Percentiles rank a stretch among this genome's conserved stretches.
Conservation (phyloP, 2,888 invertebrate genomes). For the Sphaerophoria rueppellii region DNA sequence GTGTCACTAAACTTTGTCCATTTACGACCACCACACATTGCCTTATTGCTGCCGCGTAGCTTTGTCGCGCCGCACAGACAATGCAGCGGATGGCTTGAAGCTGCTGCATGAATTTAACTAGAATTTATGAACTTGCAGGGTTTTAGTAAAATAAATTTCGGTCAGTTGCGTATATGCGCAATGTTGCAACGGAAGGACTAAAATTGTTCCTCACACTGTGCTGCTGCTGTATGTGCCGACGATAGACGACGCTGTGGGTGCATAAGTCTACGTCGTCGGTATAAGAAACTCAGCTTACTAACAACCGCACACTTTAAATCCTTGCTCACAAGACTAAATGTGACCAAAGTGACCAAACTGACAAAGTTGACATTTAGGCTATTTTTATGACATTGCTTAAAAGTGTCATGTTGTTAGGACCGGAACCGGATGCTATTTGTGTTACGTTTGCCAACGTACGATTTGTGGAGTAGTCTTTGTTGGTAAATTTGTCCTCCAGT, state of each 20-base stretch:
- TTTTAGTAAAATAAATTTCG: constrained; percentile 63
- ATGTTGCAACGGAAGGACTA: constrained; percentile 45
- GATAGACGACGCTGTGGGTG: neutral
- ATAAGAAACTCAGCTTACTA: constrained; percentile 8
- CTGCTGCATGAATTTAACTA: constrained; percentile 68
- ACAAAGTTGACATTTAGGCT: constrained; percentile 70
- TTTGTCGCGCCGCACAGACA: neutral
- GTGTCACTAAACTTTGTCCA: constrained; percentile 68
- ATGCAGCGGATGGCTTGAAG: constrained; percentile 26
- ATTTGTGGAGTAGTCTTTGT: constrained; percentile 63
- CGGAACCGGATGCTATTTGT: constrained; percentile 73
- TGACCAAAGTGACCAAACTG: constrained; percentile 46
- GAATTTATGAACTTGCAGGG: constrained; percentile 68
- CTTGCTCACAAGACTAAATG: neutral
- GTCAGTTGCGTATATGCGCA: constrained; percentile 70
- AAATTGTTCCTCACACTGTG: neutral
- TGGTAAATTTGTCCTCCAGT: constrained; percentile 56
- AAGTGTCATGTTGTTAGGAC: constrained; percentile 72
- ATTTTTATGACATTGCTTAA: constrained; percentile 70
- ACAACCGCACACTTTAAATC: constrained; percentile 30
- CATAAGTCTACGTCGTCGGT: neutral
- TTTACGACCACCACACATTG: constrained; percentile 40
- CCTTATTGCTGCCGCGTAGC: neutral
- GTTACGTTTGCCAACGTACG: constrained; percentile 72
- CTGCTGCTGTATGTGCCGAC: neutral